Conservation (phyloP, 2,113 vertebrate genomes). For the Antechinus stuartii region DNA sequence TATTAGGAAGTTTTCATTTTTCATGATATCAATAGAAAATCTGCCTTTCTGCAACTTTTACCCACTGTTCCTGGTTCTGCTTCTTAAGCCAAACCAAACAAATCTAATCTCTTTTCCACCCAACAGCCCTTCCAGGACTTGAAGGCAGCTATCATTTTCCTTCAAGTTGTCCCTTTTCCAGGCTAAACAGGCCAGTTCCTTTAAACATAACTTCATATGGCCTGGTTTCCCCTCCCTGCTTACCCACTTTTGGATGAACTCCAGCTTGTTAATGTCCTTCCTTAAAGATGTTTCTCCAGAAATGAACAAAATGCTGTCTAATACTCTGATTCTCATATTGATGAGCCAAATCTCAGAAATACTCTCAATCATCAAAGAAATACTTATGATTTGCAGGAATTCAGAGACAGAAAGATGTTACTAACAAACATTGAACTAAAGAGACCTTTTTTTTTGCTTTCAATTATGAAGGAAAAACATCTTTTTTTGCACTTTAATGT, state of each 20-base stretch:
- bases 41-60: neutral
- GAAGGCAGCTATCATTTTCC: slow-evolving; percentile 3
- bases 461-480: neutral
- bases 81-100: neutral
- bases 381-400: neutral
- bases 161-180: neutral
- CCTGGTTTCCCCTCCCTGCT: neutral
- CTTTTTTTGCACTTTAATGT: neutral
- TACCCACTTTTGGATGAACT: neutral
- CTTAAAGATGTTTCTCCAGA: neutral
- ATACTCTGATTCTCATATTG: neutral
- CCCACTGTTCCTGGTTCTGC: neutral
- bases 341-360: neutral
- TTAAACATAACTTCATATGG: neutral
- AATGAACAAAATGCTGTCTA: neutral
- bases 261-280: neutral
- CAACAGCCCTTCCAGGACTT: neutral
- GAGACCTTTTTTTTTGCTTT: neutral
- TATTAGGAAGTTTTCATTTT: neutral
- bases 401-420: neutral
- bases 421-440: neutral
- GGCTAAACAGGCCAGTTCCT: neutral
- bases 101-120: slow-evolving; percentile 1
- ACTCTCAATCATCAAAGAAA: neutral
- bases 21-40: neutral